Base-by-base conservation (phyloP, 2,888 invertebrate species). In the Acronicta alni region DNA sequence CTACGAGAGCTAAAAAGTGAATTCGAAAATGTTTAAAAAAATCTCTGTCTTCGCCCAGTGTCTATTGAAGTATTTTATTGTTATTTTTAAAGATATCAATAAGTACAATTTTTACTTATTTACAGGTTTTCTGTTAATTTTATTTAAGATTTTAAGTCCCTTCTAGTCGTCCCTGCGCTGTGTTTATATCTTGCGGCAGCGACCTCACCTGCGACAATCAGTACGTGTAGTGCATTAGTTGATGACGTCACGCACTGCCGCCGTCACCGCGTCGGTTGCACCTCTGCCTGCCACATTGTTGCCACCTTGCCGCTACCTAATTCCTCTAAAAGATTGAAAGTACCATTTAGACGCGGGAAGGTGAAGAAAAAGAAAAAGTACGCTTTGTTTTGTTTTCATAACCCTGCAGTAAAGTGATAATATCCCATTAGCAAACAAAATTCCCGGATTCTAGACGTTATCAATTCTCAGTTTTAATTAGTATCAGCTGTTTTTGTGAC, bases 201-300 rank as follows among this genome's bases (percentile, higher is more conserved):
- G 67, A 66, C 72, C 77, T 83, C 80, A 86, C 85, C 87, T 85
- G 83, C 77, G 57, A 82, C 84, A 82, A 86, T 84, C 79, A 81
- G 72, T 71, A 70, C 72, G 69, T 78, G 79, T 81, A 78, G 89
- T 90, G 88, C 92, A 91, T 92, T 92, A 91, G 90, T 89, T 89
- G 92, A 92, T 92, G 91, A 89, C 86, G 91, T 92, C 91, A 92
- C 87, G 86, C 80, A 72, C 81, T 85, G 82, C 67, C 88, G 83
- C 88, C 64, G 16, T 8, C 49, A 41, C 68, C 57, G n/a, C n/a
- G n/a, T n/a, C n/a, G n/a, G n/a, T 58, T 61, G 54, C 57, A 43
- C 59, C 52, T 53, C 63, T 65, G 38, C 52, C 73, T 66, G 76
- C 65, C 73, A 56, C 67, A 66, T 64, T 68, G 72, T 49, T 37